These are phyloP conservation scores for Pelodiscus sinensis DNA, from an alignment of 2,113 vertebrate genomes.

Conservation along the genomic window DNA sequence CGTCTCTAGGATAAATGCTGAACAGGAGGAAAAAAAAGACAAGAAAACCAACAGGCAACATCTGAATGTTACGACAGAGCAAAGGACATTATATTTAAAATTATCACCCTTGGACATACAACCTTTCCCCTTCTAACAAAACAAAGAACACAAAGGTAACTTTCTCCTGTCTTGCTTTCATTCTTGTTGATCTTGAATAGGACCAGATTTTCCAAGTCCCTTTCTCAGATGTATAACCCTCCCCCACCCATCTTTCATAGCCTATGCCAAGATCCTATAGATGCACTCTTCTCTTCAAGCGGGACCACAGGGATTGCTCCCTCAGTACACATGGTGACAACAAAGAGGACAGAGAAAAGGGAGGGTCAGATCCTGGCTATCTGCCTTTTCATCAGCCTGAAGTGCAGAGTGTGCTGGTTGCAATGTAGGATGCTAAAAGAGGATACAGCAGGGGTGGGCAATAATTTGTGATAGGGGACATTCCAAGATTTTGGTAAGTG, in stretches of 20 bases:
- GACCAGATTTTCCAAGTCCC: neutral
- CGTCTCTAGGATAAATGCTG: neutral
- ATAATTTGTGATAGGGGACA: no score
- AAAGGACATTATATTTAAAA: neutral
- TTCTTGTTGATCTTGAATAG: conserved; percentile 39
- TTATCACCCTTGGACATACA: neutral
- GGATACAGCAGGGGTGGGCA: no score
- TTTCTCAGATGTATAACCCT: neutral
- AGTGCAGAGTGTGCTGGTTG: neutral
- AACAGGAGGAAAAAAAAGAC: neutral
- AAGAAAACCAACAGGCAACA: neutral
- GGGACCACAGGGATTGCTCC: rapidly evolving
- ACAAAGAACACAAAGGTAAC: conserved; percentile 59
- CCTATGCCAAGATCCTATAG: neutral
- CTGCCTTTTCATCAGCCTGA: rapidly evolving
- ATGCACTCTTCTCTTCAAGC: neutral
- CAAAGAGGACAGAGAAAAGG: rapidly evolving
- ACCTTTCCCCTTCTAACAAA: conserved; percentile 26
- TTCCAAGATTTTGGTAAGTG: no score
- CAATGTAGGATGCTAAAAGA: neutral
- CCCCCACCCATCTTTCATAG: neutral
- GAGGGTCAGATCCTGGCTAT: rapidly evolving
- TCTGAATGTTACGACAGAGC: neutral
- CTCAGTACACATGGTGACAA: rapidly evolving
- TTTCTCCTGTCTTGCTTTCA: conserved; percentile 54